A percentile compares a stretch with the other conserved stretches of the same genome.
Conservation (phyloP, 2,888 invertebrate genomes). For the Drosophila robusta region DNA sequence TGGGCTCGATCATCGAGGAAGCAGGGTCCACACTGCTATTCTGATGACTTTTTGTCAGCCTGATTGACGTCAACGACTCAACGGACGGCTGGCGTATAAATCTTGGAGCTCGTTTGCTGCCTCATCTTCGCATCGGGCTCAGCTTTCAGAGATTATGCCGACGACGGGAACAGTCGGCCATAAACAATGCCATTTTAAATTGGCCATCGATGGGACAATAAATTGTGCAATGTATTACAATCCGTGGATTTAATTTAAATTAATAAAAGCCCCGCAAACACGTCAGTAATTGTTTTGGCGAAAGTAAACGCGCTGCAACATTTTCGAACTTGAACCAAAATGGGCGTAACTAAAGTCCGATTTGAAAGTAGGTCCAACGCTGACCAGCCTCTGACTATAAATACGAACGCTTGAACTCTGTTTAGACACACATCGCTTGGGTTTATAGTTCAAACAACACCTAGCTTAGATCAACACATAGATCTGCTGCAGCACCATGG, state of each 20-base stretch:
- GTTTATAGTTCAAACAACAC: conserved; percentile 57
- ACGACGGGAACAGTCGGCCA: conserved; percentile 48
- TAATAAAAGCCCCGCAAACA: conserved; percentile 33
- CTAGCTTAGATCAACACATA: conserved; percentile 55
- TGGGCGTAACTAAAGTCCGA: conserved; percentile 49
- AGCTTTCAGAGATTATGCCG: conserved; percentile 58
- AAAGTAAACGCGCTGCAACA: conserved; percentile 45
- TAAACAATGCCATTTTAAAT: conserved; percentile 82
- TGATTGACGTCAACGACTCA: conserved; percentile 82
- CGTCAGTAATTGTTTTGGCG: conserved; percentile 45
- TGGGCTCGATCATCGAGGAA: conserved; percentile 44
- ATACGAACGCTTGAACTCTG: conserved; percentile 35
- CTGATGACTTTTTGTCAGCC: conserved; percentile 83
- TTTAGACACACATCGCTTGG: conserved; percentile 62
- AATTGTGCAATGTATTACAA: conserved; percentile 78
- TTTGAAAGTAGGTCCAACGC: conserved; percentile 52
- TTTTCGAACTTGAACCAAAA: conserved; percentile 41
- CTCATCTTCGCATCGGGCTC: conserved; percentile 30
- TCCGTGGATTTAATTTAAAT: conserved; percentile 63
- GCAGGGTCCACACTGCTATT: conserved; percentile 61
- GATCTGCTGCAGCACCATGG: conserved; percentile 65
- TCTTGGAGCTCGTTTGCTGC: conserved; percentile 74
- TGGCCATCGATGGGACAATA: conserved; percentile 79
- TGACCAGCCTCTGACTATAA: conserved; percentile 46
- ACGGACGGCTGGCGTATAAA: conserved; percentile 75